Conservation (phyloP, 2,113 vertebrate species). For the Thinocorus orbignyianus region DNA sequence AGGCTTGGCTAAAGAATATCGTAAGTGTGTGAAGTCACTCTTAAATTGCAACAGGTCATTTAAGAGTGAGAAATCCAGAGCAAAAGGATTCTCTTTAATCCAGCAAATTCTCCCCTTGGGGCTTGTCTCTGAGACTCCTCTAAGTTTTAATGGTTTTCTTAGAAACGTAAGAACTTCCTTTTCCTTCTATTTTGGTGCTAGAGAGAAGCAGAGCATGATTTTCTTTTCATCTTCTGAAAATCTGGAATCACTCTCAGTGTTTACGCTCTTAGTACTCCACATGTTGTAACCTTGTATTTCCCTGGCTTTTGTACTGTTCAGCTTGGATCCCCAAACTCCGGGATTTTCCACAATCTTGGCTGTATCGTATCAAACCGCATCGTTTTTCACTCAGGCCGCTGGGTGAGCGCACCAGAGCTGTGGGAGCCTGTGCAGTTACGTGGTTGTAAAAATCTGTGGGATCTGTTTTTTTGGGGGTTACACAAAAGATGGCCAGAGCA, state of each 20-base stretch:
- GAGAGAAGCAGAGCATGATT: slow-evolving; percentile 34
- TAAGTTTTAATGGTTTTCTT: slow-evolving; percentile 37
- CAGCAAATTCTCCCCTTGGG: slow-evolving; percentile 25
- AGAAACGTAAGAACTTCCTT: slow-evolving; percentile 51
- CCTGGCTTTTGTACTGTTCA: background rate
- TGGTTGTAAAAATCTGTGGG: background rate
- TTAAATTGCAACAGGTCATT: slow-evolving; percentile 8
- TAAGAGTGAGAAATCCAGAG: background rate
- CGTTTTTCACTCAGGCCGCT: background rate
- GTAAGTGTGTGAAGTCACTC: background rate
- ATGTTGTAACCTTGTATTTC: background rate
- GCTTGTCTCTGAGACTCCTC: background rate
- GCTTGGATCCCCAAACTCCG: background rate
- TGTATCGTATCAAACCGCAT: background rate
- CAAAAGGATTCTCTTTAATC: slow-evolving; percentile 28
- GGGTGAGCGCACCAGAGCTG: background rate
- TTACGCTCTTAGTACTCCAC: background rate
- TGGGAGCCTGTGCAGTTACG: background rate
- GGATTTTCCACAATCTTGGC: background rate
- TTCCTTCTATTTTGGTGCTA: slow-evolving; percentile 43
- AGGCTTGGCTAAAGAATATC: slow-evolving; percentile 18
- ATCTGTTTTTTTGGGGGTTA: background rate
- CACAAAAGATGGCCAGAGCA: background rate
- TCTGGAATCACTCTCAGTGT: slow-evolving; percentile 29
- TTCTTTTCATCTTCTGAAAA: slow-evolving; percentile 33